These are phyloP conservation scores for Orthosia gracilis DNA, from an alignment of 2,888 invertebrate genomes.

Conservation along the genomic window DNA sequence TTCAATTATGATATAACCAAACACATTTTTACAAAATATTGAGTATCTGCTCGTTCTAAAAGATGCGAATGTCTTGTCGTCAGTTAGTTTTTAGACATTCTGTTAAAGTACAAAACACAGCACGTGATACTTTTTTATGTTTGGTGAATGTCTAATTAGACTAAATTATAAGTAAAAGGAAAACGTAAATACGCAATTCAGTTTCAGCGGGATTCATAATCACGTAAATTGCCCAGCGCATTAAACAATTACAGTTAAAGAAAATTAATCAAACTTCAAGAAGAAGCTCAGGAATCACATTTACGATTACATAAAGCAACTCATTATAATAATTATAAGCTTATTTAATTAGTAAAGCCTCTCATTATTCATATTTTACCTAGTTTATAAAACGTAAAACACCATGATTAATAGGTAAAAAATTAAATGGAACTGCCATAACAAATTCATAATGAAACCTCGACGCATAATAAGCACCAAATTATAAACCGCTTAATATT, in stretches of 20 bases:
- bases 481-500: slow-evolving; percentile 28
- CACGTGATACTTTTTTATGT: too few relatives aligned
- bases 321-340: slow-evolving; percentile 4
- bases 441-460: slow-evolving; percentile 5
- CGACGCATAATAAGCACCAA: slow-evolving; percentile 3
- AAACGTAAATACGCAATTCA: neutral
- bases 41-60: too few relatives aligned
- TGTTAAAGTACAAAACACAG: neutral
- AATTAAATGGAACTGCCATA: neutral
- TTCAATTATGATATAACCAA: neutral
- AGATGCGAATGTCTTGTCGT: neutral
- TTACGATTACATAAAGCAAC: slow-evolving; percentile 14
- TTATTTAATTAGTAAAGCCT: slow-evolving; percentile 20
- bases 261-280: slow-evolving; percentile 16
- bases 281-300: slow-evolving; percentile 1
- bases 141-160: neutral
- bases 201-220: neutral
- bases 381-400: neutral
- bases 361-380: slow-evolving; percentile 4
- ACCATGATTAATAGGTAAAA: slow-evolving; percentile 2
- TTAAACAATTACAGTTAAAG: slow-evolving; percentile 11
- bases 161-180: neutral
- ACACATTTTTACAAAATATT: too few relatives aligned
- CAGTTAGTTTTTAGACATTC: neutral
- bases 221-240: slow-evolving; percentile 1